A percentile compares a stretch with the other conserved stretches of the same genome.
phyloP scores from a whole-genome alignment of 1,140 invertebrate species.

The Eumaeus atala region DNA sequence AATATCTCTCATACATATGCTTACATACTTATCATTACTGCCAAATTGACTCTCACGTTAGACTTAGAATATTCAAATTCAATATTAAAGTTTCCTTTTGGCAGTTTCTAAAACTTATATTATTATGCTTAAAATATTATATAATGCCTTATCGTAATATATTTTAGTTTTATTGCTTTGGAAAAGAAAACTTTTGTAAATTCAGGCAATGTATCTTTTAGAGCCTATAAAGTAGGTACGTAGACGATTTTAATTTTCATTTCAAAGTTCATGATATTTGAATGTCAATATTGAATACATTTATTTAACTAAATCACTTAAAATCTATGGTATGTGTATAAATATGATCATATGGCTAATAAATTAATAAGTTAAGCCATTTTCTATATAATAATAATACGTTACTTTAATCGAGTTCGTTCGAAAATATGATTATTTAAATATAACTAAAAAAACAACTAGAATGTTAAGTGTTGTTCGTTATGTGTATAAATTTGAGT shows the following conservation, averaged over 20 bases:
- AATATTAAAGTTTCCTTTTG: constrained; percentile 38
- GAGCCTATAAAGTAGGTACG: neutral
- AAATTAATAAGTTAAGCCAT: constrained; percentile 60
- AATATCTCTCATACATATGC: constrained; percentile 10
- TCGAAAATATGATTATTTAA: constrained; percentile 13
- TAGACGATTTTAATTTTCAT: constrained; percentile 3
- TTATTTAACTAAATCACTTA: constrained; percentile 68
- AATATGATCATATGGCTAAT: constrained; percentile 70
- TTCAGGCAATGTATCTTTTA: constrained; percentile 26
- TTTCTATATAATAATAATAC: constrained; percentile 42
- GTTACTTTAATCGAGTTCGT: constrained; percentile 12
- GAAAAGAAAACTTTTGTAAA: constrained; percentile 55
- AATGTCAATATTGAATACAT: constrained; percentile 34
- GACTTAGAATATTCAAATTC: constrained; percentile 29
- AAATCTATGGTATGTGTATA: constrained; percentile 72
- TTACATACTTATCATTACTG: constrained; percentile 30
- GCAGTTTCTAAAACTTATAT: constrained; percentile 59
- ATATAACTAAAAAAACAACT: constrained; percentile 33
- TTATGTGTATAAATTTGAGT: constrained; percentile 59
- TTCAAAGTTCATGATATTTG: neutral
- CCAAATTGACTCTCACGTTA: constrained; percentile 36
- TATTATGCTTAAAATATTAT: constrained; percentile 48
- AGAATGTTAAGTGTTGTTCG: constrained; percentile 46
- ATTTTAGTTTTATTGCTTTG: constrained; percentile 57
- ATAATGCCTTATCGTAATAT: constrained; percentile 49